These are phyloP conservation scores for Drosophila bocqueti DNA, from an alignment of 1,140 invertebrate genomes.

Conservation along the genomic window DNA sequence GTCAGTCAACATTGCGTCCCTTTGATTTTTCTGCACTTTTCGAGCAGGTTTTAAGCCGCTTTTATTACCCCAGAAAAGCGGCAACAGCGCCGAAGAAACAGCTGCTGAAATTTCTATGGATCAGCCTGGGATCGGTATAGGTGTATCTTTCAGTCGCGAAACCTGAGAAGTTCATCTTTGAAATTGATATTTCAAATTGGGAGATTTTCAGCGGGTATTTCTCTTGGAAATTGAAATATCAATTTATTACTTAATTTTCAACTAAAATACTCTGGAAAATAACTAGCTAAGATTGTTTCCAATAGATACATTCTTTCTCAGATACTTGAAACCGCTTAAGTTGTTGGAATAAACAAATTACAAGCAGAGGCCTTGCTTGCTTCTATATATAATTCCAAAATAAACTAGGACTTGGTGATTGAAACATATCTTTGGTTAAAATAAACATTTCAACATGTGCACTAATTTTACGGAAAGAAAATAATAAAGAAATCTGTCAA, in stretches of 20 bases:
- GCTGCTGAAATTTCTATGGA: constrained; percentile 26
- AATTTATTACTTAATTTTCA: neutral
- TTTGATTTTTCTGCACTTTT: constrained; percentile 36
- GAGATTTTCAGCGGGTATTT: neutral
- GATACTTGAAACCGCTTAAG: neutral
- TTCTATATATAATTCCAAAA: neutral
- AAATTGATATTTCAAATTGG: constrained; percentile 35
- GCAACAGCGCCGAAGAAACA: constrained; percentile 40
- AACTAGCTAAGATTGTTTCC: too few species aligned
- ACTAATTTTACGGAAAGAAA: constrained; percentile 3
- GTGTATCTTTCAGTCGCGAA: constrained; percentile 7
- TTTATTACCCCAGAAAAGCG: constrained; percentile 33
- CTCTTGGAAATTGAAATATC: neutral
- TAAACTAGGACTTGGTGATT: neutral
- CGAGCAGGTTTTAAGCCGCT: constrained; percentile 19
- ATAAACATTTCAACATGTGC: constrained; percentile 13
- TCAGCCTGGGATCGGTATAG: neutral
- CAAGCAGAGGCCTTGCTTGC: neutral
- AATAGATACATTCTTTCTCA: neutral
- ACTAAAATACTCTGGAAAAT: too few species aligned
- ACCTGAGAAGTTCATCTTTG: constrained; percentile 13
- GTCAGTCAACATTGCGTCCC: constrained; percentile 14
- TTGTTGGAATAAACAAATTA: neutral
- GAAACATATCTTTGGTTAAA: neutral
- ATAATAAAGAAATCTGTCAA: constrained; percentile 11